phyloP scores from a whole-genome alignment of 2,888 invertebrate species.

The Dynastes grantii region DNA sequence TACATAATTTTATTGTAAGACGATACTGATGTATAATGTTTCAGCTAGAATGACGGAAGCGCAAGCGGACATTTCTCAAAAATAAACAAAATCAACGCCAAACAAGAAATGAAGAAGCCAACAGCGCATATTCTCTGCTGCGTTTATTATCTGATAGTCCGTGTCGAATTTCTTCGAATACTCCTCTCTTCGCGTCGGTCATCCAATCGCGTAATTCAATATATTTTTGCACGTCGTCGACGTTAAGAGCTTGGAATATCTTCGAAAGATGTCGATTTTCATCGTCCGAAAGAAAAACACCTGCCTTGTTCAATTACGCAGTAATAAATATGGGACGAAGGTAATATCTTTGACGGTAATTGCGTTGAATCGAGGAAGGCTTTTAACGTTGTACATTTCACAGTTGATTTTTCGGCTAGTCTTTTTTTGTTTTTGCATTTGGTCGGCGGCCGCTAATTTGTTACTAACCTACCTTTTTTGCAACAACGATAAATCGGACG shows the following conservation, averaged over 20 bases:
- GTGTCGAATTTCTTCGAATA: conserved; percentile 34
- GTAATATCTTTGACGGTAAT: background rate
- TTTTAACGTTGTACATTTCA: conserved; percentile 6
- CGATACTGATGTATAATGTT: too few relatives aligned
- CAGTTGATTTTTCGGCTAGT: background rate
- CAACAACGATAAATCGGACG: too few relatives aligned
- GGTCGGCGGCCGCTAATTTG: conserved; percentile 2
- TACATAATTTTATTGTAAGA: too few relatives aligned
- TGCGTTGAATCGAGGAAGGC: conserved; percentile 1
- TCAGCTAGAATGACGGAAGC: too few relatives aligned
- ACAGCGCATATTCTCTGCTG: background rate
- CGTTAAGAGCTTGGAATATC: background rate
- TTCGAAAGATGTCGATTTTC: conserved; percentile 22
- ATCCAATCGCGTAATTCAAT: conserved; percentile 21
- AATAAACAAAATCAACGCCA: background rate
- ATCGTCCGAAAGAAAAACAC: conserved; percentile 20
- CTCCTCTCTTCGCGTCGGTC: background rate
- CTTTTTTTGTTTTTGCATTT: background rate
- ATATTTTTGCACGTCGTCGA: background rate
- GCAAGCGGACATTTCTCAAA: too few relatives aligned
- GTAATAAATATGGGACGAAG: conserved; percentile 21
- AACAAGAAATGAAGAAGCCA: conserved; percentile 20
- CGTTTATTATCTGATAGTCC: conserved; percentile 10
- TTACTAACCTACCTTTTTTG: too few relatives aligned
- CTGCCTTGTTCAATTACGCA: conserved; percentile 28